phyloP scores from a whole-genome alignment of 2,888 invertebrate species.

The Sinopyrophorus schimmeli region DNA sequence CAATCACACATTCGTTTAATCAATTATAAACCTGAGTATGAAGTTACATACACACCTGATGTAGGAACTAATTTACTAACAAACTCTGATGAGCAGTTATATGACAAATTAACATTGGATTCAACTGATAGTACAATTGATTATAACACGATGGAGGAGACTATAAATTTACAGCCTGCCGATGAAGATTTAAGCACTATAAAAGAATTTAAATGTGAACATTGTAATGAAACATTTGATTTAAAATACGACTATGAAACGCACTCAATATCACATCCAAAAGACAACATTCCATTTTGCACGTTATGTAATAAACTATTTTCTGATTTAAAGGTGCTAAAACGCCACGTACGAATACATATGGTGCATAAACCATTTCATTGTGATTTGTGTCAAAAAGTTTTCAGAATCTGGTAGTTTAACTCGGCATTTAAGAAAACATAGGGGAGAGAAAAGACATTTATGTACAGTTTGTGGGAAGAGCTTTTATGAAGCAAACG shows the following conservation, averaged over 20 bases:
- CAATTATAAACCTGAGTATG: constrained; percentile 15
- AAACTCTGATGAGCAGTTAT: neutral
- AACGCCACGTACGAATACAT: constrained; percentile 46
- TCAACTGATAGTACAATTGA: too few species aligned
- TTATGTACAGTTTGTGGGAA: constrained; percentile 48
- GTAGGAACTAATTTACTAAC: neutral
- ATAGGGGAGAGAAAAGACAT: constrained; percentile 48
- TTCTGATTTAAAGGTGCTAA: constrained; percentile 44
- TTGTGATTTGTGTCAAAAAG: constrained; percentile 44
- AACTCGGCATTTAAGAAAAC: constrained; percentile 47
- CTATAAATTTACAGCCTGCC: constrained; percentile 1
- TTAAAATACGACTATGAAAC: constrained; percentile 43
- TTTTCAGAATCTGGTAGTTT: constrained; percentile 49
- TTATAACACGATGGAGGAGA: too few species aligned
- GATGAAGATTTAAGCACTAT: constrained; percentile 4
- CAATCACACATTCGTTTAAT: constrained; percentile 41
- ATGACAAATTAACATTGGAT: neutral
- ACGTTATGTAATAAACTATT: constrained; percentile 45
- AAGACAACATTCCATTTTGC: constrained; percentile 41
- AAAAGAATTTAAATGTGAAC: constrained; percentile 39
- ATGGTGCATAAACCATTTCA: constrained; percentile 46
- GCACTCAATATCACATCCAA: constrained; percentile 45
- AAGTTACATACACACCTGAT: neutral
- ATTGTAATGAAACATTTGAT: constrained; percentile 43
- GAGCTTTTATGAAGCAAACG: constrained; percentile 49